A percentile compares a stretch with the other conserved stretches of the same genome.
Evolutionary conservation across 2,113 vertebrate species (phyloP).

Genomic region (Girardinichthys multiradiatus): DNA sequence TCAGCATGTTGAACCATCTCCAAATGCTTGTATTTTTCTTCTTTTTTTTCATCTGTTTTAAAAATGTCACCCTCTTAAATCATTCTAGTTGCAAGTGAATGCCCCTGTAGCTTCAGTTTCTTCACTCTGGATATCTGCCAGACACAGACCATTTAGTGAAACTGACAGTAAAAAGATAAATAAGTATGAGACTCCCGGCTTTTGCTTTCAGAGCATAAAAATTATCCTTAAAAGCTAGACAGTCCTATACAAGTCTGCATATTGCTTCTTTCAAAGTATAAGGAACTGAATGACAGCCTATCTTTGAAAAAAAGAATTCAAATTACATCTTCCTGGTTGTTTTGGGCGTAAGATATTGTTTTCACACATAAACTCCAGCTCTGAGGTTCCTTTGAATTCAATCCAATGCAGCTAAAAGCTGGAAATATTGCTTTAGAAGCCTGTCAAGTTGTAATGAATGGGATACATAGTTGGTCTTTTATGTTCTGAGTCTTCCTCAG

Average conservation of each 20-base stretch:
- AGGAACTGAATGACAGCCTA: not conserved
- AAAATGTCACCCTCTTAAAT: not conserved
- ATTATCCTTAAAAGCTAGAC: not conserved
- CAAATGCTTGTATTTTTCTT: too few species aligned
- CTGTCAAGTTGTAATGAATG: too few species aligned
- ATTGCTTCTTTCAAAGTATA: not conserved
- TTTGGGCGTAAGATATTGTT: not conserved
- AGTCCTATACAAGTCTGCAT: not conserved
- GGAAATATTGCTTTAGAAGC: accelerated
- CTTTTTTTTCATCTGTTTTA: too few species aligned
- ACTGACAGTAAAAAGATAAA: not conserved
- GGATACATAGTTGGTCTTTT: too few species aligned
- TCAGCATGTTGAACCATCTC: too few species aligned
- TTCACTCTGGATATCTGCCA: not conserved
- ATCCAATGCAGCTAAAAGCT: too few species aligned
- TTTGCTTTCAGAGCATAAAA: not conserved
- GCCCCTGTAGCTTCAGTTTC: not conserved
- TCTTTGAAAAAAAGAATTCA: not conserved
- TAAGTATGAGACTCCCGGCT: not conserved
- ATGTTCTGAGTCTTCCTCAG: too few species aligned
- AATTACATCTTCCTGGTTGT: not conserved
- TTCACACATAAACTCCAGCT: not conserved
- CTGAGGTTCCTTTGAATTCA: not conserved
- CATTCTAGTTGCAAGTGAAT: not conserved
- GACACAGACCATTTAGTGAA: not conserved